phyloP scores from a whole-genome alignment of 37 sponge, comb jelly and placozoan species.

The Chondrosia reniformis region DNA sequence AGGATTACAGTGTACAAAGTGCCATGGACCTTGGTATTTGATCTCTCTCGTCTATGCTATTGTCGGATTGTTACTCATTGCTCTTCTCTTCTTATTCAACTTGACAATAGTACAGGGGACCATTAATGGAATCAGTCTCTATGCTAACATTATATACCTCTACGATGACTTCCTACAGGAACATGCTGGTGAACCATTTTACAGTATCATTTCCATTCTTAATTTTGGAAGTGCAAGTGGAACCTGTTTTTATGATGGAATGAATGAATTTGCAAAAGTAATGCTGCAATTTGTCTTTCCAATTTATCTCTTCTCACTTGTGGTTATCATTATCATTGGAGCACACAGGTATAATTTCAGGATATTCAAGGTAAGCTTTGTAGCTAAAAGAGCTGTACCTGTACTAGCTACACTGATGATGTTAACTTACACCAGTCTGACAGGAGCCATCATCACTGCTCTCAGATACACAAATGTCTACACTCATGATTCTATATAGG shows the following conservation, averaged over 20 bases:
- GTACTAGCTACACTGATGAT: slow-evolving; percentile 37
- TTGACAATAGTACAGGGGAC: slow-evolving; percentile 34
- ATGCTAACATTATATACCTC: slow-evolving; percentile 26
- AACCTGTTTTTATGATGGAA: slow-evolving; percentile 66
- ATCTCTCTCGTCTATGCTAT: background rate
- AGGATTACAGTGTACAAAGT: slow-evolving; percentile 16
- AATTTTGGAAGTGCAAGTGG: slow-evolving; percentile 43
- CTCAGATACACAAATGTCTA: background rate
- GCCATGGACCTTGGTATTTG: slow-evolving; percentile 14
- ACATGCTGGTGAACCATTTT: background rate
- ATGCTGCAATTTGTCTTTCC: slow-evolving; percentile 57
- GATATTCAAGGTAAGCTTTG: background rate
- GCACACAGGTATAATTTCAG: background rate
- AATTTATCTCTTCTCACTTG: slow-evolving; percentile 41
- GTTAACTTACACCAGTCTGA: slow-evolving; percentile 22
- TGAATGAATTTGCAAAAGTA: slow-evolving; percentile 44
- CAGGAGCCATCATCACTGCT: background rate
- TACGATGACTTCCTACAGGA: slow-evolving; percentile 7
- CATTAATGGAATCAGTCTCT: slow-evolving; percentile 39
- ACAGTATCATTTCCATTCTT: background rate
- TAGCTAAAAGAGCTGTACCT: slow-evolving; percentile 22
- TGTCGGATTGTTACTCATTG: slow-evolving; percentile 29
- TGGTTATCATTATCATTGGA: slow-evolving; percentile 7
- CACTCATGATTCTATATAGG: background rate
- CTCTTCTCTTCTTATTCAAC: slow-evolving; percentile 14